Conservation (phyloP, 2,113 vertebrate species). For the Aegithalos caudatus region DNA sequence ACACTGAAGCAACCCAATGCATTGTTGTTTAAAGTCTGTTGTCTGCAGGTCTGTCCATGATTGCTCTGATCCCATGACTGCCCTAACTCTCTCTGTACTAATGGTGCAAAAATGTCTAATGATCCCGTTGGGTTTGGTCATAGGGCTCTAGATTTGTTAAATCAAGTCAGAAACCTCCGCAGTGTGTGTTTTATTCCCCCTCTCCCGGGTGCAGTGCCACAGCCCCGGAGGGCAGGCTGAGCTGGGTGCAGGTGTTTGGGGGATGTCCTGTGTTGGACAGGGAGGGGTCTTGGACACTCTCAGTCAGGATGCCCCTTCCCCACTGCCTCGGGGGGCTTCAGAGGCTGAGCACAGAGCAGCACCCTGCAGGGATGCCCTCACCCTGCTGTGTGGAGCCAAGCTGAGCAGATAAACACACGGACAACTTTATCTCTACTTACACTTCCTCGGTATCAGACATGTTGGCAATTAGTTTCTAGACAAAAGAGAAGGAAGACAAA, state of each 20-base stretch:
- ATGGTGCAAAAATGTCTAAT: neutral
- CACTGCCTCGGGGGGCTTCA: fast-evolving
- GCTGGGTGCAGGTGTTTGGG: neutral
- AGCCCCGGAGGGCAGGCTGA: neutral
- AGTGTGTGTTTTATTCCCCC: neutral
- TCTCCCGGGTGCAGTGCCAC: neutral
- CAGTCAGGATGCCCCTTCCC: neutral
- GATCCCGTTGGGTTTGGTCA: neutral
- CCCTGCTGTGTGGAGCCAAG: neutral
- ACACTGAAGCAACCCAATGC: neutral
- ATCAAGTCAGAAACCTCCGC: neutral
- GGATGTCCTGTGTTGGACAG: neutral
- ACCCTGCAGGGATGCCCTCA: fast-evolving
- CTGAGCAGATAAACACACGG: neutral
- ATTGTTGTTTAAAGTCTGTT: neutral
- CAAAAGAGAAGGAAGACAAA: neutral
- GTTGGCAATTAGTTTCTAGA: conserved; percentile 73
- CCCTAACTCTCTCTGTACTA: neutral
- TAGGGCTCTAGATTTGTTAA: neutral
- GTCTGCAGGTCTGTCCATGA: neutral
- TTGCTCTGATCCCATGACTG: neutral
- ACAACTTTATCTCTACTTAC: conserved; percentile 75
- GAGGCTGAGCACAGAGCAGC: neutral
- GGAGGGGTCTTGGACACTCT: neutral
- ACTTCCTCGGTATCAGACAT: conserved; percentile 93